Percentiles rank a stretch among this genome's conserved stretches.
Evolutionary conservation across 2,113 vertebrate species (phyloP).

Genomic region (Tychaedon coryphoeus): DNA sequence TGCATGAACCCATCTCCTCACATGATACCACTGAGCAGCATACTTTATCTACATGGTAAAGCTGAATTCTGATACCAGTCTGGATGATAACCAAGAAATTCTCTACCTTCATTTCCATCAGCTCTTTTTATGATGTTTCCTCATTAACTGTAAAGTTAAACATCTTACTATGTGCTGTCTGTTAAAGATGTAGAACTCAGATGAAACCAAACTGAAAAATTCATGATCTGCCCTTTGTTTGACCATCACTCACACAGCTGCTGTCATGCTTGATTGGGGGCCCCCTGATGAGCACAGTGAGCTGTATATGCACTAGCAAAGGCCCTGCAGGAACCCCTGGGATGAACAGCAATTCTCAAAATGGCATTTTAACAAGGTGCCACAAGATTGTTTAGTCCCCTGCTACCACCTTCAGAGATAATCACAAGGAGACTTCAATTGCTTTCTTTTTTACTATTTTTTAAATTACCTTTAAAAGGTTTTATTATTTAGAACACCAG

Average conservation of each 20-base stretch:
- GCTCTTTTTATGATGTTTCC: neutral
- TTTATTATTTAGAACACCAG: neutral
- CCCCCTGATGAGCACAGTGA: neutral
- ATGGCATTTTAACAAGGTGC: neutral
- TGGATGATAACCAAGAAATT: neutral
- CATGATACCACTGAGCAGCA: neutral
- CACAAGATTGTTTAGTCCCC: neutral
- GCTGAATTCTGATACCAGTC: neutral
- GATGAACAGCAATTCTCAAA: neutral
- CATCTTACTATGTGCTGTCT: neutral
- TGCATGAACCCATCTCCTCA: neutral
- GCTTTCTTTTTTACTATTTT: neutral
- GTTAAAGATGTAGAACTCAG: neutral
- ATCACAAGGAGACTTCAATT: neutral
- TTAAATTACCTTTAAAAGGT: neutral
- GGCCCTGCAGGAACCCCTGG: neutral
- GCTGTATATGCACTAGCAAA: neutral
- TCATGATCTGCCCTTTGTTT: neutral
- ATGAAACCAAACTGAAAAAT: constrained; percentile 16
- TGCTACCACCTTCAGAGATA: neutral
- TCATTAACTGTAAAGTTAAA: neutral
- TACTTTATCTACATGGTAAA: neutral
- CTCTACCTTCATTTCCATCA: neutral
- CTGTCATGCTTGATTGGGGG: neutral
- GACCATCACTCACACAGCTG: neutral